These are phyloP conservation scores for Drosophila helvetica DNA, from an alignment of 2,888 invertebrate species.

Conservation along the genomic window DNA sequence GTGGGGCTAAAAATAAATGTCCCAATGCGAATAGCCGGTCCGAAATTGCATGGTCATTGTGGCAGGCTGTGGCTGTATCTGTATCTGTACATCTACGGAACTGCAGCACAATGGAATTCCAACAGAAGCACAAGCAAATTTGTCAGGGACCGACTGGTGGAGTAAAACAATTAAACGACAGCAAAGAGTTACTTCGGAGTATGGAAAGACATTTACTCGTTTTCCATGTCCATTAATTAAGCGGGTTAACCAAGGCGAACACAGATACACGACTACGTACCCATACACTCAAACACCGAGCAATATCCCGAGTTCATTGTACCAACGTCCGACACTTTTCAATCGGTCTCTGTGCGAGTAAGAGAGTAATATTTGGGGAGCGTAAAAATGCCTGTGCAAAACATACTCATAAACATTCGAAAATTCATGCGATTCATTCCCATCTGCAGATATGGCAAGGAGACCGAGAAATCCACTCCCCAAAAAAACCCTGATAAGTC, in stretches of 20 bases:
- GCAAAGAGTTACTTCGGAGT: constrained; percentile 49
- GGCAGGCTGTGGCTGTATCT: constrained; percentile 7
- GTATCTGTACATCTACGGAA: constrained; percentile 22
- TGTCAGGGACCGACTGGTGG: constrained; percentile 17
- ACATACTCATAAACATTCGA: neutral
- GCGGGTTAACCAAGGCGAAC: constrained; percentile 23
- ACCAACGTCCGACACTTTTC: constrained; percentile 23
- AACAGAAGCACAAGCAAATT: constrained; percentile 14
- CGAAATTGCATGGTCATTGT: constrained; percentile 36
- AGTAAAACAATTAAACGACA: constrained; percentile 30
- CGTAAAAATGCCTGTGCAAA: neutral
- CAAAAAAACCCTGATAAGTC: neutral
- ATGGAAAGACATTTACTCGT: constrained; percentile 14
- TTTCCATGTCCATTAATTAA: constrained; percentile 51
- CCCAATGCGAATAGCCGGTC: constrained; percentile 43
- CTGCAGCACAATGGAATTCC: constrained; percentile 26
- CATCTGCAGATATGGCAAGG: neutral
- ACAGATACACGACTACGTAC: neutral
- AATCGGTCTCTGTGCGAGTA: neutral
- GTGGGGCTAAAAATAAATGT: constrained; percentile 53
- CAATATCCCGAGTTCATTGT: constrained; percentile 23
- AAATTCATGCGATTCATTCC: neutral
- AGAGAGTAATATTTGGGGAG: neutral
- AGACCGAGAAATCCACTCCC: too few relatives aligned
- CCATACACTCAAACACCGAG: neutral